Conservation (phyloP, 2,888 invertebrate genomes). For the Cordylochernes scorpioides region DNA sequence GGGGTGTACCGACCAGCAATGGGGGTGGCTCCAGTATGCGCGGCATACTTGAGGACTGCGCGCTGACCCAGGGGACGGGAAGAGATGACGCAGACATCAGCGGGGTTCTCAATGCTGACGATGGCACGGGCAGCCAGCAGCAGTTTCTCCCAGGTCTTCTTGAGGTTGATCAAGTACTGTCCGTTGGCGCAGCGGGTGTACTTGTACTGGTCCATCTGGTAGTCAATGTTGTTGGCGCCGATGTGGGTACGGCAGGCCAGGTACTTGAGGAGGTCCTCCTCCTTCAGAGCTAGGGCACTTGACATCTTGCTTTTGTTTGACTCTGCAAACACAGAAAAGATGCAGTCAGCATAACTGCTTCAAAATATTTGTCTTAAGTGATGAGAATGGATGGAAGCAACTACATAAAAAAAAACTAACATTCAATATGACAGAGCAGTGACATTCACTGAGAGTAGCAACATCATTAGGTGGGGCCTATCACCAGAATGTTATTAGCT, state of each 20-base stretch:
- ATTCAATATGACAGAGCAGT: too few species aligned
- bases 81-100: constrained; percentile 91
- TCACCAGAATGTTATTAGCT: too few species aligned
- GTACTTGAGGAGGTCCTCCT: constrained; percentile 97
- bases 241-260: constrained; percentile 80
- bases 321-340: too few species aligned
- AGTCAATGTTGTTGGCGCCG: constrained; percentile 77
- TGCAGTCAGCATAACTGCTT: too few species aligned
- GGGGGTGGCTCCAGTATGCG: constrained; percentile 86
- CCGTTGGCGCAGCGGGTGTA: constrained; percentile 78
- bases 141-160: constrained; percentile 95
- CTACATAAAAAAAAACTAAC: too few species aligned
- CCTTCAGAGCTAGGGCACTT: constrained; percentile 61
- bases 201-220: constrained; percentile 89
- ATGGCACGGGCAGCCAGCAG: constrained; percentile 89
- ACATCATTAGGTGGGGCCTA: too few species aligned
- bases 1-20: constrained; percentile 98
- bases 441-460: too few species aligned
- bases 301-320: too few species aligned
- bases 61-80: constrained; percentile 82
- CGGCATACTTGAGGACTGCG: constrained; percentile 92
- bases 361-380: too few species aligned
- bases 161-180: constrained; percentile 69
- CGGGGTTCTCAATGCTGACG: constrained; percentile 75
- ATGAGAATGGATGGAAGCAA: too few species aligned